Conservation (phyloP, 2,888 invertebrate species). For the Diaprepes abbreviatus region DNA sequence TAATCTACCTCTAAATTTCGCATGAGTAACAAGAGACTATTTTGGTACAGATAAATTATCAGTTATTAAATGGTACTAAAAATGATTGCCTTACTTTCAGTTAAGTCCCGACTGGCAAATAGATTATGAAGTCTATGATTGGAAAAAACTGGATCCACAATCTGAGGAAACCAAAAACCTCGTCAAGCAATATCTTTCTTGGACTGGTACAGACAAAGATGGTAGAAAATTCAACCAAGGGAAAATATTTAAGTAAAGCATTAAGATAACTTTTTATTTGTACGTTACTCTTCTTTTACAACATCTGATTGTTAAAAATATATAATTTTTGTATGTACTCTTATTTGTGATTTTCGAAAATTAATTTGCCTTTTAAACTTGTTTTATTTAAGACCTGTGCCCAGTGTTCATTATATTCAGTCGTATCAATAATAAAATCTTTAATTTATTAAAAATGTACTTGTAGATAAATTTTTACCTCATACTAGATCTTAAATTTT, state of each 20-base stretch:
- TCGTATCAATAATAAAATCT: neutral
- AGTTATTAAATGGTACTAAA: no score
- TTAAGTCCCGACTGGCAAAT: conserved; percentile 94
- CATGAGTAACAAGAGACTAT: no score
- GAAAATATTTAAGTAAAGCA: conserved; percentile 95
- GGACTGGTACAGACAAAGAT: conserved; percentile 87
- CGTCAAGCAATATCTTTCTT: conserved; percentile 91
- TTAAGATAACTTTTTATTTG: conserved; percentile 4
- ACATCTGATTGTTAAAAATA: conserved; percentile 1
- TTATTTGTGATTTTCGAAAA: conserved; percentile 10
- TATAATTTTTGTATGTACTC: conserved; percentile 4
- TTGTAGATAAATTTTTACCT: no score
- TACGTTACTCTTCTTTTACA: conserved; percentile 7
- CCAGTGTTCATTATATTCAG: neutral
- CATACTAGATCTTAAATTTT: no score
- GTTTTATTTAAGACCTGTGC: conserved; percentile 5
- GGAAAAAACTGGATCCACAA: conserved; percentile 92
- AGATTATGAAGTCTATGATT: conserved; percentile 96
- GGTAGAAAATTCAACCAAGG: conserved; percentile 98
- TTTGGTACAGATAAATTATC: no score
- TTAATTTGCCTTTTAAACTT: neutral
- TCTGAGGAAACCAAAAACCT: conserved; percentile 86
- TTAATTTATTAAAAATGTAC: neutral
- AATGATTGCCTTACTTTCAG: no score
- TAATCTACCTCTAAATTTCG: no score